Conservation (phyloP, 2,113 vertebrate genomes). For the Daphoenositta chrysoptera region DNA sequence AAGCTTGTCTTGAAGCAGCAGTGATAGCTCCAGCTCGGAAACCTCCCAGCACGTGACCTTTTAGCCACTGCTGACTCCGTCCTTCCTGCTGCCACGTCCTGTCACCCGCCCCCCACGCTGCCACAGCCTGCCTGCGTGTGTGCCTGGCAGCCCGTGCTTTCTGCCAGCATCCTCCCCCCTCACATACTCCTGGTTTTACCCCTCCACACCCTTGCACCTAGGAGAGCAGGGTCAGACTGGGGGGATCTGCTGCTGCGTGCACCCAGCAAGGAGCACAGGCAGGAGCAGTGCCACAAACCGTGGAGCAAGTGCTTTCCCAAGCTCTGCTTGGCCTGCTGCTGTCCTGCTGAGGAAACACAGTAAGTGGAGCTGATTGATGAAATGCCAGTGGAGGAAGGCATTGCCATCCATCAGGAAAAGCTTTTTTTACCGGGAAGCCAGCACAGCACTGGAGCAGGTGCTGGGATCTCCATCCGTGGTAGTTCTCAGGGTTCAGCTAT, state of each 20-base stretch:
- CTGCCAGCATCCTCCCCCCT: neutral
- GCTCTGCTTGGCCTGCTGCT: neutral
- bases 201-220: neutral
- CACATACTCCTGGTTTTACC: neutral
- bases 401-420: neutral
- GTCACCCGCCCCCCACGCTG: rapidly evolving
- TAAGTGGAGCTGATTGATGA: neutral
- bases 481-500: neutral
- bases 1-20: neutral
- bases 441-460: neutral
- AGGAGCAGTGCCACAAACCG: rapidly evolving
- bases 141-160: rapidly evolving
- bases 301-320: neutral
- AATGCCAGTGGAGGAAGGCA: neutral
- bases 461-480: neutral
- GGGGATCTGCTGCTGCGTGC: neutral
- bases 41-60: neutral
- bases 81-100: neutral
- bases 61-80: neutral
- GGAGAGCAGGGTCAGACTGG: rapidly evolving
- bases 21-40: neutral
- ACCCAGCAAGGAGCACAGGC: neutral
- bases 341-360: neutral
- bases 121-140: rapidly evolving
- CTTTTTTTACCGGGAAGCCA: neutral